Base-by-base conservation (phyloP, 2,888 invertebrate genomes). In the Epinotia demarniana region DNA sequence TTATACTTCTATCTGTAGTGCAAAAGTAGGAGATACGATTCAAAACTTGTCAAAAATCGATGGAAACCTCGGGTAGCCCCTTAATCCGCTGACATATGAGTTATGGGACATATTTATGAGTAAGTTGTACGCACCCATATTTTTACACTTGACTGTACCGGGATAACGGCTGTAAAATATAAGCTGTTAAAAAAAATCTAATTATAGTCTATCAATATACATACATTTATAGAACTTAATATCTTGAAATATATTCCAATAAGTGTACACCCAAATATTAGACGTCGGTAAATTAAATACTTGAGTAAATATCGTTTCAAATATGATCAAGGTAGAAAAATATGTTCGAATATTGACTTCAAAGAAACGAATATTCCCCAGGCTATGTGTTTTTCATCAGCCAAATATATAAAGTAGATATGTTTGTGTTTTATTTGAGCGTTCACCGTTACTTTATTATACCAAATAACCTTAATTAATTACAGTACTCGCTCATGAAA, bases 301-400 rank as follows among this genome's bases (percentile, higher is more conserved):
- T 19, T 61, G 23, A 60, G 60, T 53, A 63, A 19, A 63, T 63
- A 46, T 60, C 46, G 13, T 71, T 62, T 57, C 60, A 61, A n/a
- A 67, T 16, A 43, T 33, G 53, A 73, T 73, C 12, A 49, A 61
- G 11, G 39, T 53, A 43, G 73, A n/a, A 73, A 53, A 66, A 67
- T 61, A 43, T 27, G 3, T 16, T 2, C 8, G 13, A 33, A 61
- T 68, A 61, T 73, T 73, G 18, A 43, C 69, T 61, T 67, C 49
- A 73, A 53, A 53, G 57, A 46, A 23, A 63, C 27, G 16, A 19
- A 23, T 62, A 64, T 66, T 66, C 18, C 39, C 11, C 43, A 61
- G 55, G 18, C 43, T 60, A n/a, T 43, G 68, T 60, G 69, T 46
- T 46, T 69, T 43, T 58, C 57, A 27, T 60, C 27, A 60, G 11